Percentiles rank a stretch among this genome's conserved stretches.
phyloP scores from a whole-genome alignment of 2,888 invertebrate species.

The Platypus cylindrus region DNA sequence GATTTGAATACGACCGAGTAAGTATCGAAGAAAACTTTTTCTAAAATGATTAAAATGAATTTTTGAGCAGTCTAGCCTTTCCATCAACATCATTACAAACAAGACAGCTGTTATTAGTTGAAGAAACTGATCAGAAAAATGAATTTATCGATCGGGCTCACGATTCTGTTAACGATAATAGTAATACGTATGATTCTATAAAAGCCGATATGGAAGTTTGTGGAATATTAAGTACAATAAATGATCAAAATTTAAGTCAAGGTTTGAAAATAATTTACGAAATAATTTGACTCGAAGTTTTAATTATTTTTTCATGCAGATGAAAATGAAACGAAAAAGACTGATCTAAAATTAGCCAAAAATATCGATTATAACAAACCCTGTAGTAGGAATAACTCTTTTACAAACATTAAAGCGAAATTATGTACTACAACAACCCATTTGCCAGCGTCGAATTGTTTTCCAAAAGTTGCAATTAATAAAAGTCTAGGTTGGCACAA shows the following conservation, averaged over 20 bases:
- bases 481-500: conserved; percentile 29
- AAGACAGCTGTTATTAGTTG: conserved; percentile 30
- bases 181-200: conserved; percentile 38
- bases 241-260: conserved; percentile 26
- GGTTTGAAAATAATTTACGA: background rate
- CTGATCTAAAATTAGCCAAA: conserved; percentile 33
- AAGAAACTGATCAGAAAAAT: conserved; percentile 31
- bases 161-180: conserved; percentile 38
- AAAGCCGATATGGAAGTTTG: conserved; percentile 40
- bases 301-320: no score
- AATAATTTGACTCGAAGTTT: no score
- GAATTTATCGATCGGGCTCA: conserved; percentile 34
- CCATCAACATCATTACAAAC: conserved; percentile 31
- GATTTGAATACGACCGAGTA: no score
- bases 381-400: conserved; percentile 32
- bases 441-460: conserved; percentile 33
- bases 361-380: conserved; percentile 27
- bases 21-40: no score
- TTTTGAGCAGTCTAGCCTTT: conserved; percentile 31
- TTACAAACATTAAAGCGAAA: conserved; percentile 34
- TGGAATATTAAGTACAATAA: conserved; percentile 33
- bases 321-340: conserved; percentile 30
- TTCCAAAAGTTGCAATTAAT: conserved; percentile 34
- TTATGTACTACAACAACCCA: conserved; percentile 37
- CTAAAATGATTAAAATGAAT: no score